These are phyloP conservation scores for Cebus imitator DNA, from an alignment of 2,113 vertebrate species.

Conservation along the genomic window DNA sequence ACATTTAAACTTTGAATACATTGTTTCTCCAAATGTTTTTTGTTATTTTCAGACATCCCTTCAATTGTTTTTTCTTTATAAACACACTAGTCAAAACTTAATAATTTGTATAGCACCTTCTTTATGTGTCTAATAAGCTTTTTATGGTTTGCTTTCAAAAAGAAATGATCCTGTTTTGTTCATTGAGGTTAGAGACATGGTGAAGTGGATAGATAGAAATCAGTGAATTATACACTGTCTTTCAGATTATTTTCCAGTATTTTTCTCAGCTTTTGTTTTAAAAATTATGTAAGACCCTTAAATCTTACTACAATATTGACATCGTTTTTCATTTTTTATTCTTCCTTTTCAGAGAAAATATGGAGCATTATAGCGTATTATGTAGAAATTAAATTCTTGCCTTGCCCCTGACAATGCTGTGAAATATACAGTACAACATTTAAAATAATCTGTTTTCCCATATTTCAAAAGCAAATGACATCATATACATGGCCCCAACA, in stretches of 20 bases:
- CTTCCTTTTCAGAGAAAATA: background rate
- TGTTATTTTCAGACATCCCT: background rate
- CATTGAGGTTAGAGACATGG: background rate
- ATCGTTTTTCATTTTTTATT: background rate
- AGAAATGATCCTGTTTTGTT: background rate
- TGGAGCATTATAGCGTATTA: background rate
- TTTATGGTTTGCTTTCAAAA: background rate
- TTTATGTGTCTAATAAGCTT: background rate
- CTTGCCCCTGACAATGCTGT: background rate
- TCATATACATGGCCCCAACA: background rate
- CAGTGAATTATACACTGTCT: background rate
- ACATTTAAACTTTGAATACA: background rate
- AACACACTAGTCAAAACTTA: background rate
- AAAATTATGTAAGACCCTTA: background rate
- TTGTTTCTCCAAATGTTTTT: background rate
- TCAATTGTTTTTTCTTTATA: background rate
- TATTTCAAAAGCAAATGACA: background rate
- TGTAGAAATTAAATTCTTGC: background rate
- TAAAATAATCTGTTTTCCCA: background rate
- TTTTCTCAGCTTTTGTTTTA: slow-evolving; percentile 6
- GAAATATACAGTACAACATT: background rate
- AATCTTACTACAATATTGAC: background rate
- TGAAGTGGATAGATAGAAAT: background rate
- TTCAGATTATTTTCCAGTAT: background rate
- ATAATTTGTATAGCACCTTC: background rate